These are phyloP conservation scores for Anodontia alba DNA, from an alignment of 2,888 invertebrate species.

Conservation along the genomic window DNA sequence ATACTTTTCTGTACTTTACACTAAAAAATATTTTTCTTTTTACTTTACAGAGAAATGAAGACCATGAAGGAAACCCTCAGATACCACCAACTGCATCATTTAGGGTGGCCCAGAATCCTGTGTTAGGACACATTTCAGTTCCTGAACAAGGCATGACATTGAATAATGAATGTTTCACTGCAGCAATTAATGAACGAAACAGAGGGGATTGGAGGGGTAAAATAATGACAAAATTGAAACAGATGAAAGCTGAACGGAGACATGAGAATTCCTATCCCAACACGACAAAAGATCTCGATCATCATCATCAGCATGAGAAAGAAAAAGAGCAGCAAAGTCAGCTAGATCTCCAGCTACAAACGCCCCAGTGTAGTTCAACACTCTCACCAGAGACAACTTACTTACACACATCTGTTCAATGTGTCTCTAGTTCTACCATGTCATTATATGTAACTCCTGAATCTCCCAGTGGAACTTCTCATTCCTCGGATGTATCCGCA, in stretches of 20 bases:
- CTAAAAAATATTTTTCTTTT: no score
- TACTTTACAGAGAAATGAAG: not conserved
- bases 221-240: not conserved
- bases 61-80: not conserved
- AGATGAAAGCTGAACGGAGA: not conserved
- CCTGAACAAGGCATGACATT: not conserved
- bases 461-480: not conserved
- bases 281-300: not conserved
- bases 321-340: not conserved
- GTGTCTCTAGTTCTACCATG: not conserved
- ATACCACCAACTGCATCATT: not conserved
- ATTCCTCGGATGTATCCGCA: not conserved
- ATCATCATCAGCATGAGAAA: not conserved
- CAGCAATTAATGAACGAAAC: conserved; percentile 41
- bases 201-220: not conserved
- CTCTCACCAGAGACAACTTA: not conserved
- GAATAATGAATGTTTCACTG: conserved; percentile 43
- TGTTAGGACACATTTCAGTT: not conserved
- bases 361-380: not conserved
- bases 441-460: not conserved
- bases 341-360: not conserved
- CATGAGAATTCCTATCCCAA: not conserved
- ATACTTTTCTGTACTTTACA: no score
- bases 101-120: no score
- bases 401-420: not conserved